A percentile compares a stretch with the other conserved stretches of the same genome.
phyloP scores from a whole-genome alignment of 2,888 invertebrate genomes.

The Lydus trimaculatus region DNA sequence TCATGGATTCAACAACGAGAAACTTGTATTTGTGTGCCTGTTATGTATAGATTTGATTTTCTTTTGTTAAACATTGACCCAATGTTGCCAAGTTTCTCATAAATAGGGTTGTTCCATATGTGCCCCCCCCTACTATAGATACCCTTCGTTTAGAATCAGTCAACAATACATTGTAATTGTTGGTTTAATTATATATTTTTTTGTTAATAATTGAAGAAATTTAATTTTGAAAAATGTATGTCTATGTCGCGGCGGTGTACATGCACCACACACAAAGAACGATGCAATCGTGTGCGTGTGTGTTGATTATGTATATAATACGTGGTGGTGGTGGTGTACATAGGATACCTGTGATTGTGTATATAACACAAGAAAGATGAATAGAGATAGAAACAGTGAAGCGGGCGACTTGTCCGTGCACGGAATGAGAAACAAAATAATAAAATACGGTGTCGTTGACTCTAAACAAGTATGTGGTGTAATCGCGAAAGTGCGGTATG shows the following conservation, averaged over 20 bases:
- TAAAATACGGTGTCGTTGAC: conserved; percentile 50
- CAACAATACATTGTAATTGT: not conserved
- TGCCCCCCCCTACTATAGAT: not conserved
- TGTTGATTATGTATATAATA: not conserved
- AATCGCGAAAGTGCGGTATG: conserved; percentile 48
- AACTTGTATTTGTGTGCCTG: not conserved
- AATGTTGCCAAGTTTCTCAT: conserved; percentile 7
- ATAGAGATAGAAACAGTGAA: conserved; percentile 6
- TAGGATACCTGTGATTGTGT: not conserved
- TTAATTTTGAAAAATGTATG: not conserved
- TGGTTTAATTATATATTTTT: not conserved
- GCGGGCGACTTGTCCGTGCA: conserved; percentile 30
- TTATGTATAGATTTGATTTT: conserved; percentile 1
- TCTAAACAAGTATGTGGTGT: conserved; percentile 44
- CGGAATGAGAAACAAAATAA: conserved; percentile 36
- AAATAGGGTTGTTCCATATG: not conserved
- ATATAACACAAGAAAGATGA: conserved; percentile 8
- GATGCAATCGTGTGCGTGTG: not conserved
- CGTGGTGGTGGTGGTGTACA: not conserved
- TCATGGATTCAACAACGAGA: not conserved
- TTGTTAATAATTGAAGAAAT: not conserved
- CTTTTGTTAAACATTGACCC: conserved; percentile 2
- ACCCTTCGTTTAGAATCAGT: not conserved
- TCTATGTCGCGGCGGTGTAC: not conserved
- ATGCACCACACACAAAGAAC: not conserved